These are phyloP conservation scores for Chunga burmeisteri DNA, from an alignment of 2,113 vertebrate genomes.

Conservation along the genomic window DNA sequence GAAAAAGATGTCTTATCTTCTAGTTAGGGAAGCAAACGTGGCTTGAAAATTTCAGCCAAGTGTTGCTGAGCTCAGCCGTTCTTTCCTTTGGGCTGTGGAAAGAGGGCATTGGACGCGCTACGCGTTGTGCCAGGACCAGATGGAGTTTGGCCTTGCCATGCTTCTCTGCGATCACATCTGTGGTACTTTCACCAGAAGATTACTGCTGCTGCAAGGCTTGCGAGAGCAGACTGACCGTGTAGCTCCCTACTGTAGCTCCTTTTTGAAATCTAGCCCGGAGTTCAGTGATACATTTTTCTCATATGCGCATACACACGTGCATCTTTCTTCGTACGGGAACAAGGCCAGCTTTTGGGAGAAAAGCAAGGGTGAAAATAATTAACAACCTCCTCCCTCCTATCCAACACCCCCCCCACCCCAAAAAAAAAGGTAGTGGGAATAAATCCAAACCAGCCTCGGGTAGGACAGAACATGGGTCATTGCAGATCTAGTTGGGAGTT, in stretches of 20 bases:
- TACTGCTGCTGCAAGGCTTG: background rate
- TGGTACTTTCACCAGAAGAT: background rate
- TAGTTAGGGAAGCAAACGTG: background rate
- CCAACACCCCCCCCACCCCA: no score
- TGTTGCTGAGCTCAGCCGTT: background rate
- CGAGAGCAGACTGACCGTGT: background rate
- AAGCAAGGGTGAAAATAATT: background rate
- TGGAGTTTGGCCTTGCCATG: background rate
- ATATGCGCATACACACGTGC: rapidly evolving
- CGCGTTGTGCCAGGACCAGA: background rate
- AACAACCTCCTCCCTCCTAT: no score
- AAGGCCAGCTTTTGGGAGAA: background rate
- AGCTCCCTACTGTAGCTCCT: background rate
- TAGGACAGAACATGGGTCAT: background rate
- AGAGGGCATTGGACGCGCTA: rapidly evolving
- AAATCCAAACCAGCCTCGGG: background rate
- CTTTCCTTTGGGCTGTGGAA: background rate
- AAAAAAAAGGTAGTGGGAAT: background rate
- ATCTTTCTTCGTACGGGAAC: background rate
- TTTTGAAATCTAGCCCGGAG: background rate
- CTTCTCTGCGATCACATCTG: background rate
- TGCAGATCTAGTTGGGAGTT: background rate
- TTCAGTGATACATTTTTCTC: background rate
- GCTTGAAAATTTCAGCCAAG: background rate
- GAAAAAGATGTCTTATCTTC: background rate